phyloP scores from a whole-genome alignment of 1,140 invertebrate species.

The Acarapis woodi region DNA sequence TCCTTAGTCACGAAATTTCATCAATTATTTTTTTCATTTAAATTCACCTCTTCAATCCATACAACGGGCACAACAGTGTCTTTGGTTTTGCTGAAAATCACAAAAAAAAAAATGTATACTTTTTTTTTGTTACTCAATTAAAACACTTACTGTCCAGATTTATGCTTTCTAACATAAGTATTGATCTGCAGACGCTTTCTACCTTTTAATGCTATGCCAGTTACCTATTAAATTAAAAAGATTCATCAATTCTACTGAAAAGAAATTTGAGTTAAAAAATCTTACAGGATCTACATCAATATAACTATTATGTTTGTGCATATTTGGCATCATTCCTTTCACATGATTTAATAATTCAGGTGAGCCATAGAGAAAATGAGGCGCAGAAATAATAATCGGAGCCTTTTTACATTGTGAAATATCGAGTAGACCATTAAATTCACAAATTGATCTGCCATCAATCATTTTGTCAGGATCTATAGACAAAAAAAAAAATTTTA shows the following conservation, averaged over 20 bases:
- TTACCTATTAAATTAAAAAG: not conserved
- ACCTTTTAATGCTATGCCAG: not conserved
- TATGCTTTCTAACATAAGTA: not conserved
- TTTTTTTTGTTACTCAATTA: not conserved
- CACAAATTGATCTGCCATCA: not conserved
- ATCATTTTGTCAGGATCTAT: not conserved
- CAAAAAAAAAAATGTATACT: not conserved
- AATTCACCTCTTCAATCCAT: not conserved
- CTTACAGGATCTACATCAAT: not conserved
- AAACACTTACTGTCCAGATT: not conserved
- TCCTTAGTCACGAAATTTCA: too few species aligned
- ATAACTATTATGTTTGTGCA: not conserved
- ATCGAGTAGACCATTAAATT: not conserved
- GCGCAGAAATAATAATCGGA: not conserved
- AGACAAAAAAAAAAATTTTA: too few species aligned
- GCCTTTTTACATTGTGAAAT: slow-evolving; percentile 6
- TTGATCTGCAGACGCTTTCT: not conserved
- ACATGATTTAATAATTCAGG: not conserved
- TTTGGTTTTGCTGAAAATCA: not conserved
- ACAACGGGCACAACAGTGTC: not conserved
- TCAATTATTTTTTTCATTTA: too few species aligned
- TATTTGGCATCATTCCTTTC: not conserved
- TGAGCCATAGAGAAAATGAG: not conserved
- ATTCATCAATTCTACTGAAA: too few species aligned
- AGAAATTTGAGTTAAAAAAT: not conserved